Evolutionary conservation across 2,797 vertebrate species (phyloP).

Genomic region (Acipenser oxyrinchus): DNA sequence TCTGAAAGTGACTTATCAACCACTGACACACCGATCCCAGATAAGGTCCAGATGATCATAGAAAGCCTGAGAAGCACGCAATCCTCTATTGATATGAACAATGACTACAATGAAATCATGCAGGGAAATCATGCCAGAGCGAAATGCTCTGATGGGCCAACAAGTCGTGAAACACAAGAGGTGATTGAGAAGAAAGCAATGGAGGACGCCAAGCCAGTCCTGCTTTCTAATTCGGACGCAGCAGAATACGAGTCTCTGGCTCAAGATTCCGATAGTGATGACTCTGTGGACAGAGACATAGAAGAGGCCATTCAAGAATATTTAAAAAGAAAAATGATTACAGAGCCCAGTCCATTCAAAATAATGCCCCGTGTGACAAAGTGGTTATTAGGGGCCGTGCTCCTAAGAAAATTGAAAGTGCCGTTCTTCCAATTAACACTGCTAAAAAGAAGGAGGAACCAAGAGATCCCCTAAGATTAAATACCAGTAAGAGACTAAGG

Average conservation of each 20-base stretch:
- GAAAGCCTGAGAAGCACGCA: conserved; percentile 76
- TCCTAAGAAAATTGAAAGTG: not conserved
- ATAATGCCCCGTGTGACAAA: not conserved
- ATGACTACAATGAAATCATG: conserved; percentile 51
- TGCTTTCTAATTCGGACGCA: conserved; percentile 13
- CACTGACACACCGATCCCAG: conserved; percentile 61
- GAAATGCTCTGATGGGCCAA: conserved; percentile 39
- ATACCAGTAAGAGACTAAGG: conserved; percentile 22
- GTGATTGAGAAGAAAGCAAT: conserved; percentile 20
- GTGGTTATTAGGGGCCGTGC: not conserved
- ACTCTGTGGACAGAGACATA: conserved; percentile 86
- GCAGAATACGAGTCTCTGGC: conserved; percentile 30
- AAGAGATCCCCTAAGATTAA: not conserved
- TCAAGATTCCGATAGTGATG: conserved; percentile 81
- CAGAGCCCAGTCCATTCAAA: not conserved
- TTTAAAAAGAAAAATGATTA: conserved; percentile 68
- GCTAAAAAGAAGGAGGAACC: not conserved
- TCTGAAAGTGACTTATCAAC: conserved; percentile 60
- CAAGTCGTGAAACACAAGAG: not conserved
- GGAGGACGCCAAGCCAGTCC: conserved; percentile 16
- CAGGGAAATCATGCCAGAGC: conserved; percentile 53
- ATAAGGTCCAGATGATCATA: conserved; percentile 88
- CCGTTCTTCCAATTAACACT: not conserved
- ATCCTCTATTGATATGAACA: conserved; percentile 72
- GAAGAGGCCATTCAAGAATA: conserved; percentile 95